Evolutionary conservation across 1,140 invertebrate species (phyloP), one percentile per base, ranked within the genome.

Genomic region (Bombus confusus): DNA sequence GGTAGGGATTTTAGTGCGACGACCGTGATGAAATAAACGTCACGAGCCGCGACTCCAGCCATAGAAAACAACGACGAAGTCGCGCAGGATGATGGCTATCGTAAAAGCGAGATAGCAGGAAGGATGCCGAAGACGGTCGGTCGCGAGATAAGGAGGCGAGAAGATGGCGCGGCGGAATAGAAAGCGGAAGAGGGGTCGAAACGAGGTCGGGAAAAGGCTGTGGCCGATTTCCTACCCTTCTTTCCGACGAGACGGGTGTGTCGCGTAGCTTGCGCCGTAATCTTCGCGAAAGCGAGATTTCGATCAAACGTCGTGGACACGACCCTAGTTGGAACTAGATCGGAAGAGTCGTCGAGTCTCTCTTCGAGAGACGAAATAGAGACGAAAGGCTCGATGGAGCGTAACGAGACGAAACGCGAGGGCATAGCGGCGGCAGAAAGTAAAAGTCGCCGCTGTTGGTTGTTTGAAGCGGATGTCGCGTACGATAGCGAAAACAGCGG

Each of bases 401-500:
- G 87, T 80, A 34, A 47, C 88, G 69, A 62, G 76, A 85, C 25
- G 66, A 78, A 52, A 88, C 83, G 68, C 68, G 75, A 85, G 76
- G 72, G 68, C 69, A 10, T 52, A 25, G 62, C 64, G 64, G 73
- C 86, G 86, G 62, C 75, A 85, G 85, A 89, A 89, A 89, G 87
- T 88, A 89, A 89, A 89, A 89, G 87, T 88, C 39, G 74, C 25
- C 39, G 74, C 25, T 28, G 47, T 15, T 25, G 69, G 72, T 80
- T 62, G 68, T 39, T 13, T 12, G 25, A 0, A 69, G 5, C 2
- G 34, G 69, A 83, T 62, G 68, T 62, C 59, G 71, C 13, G 82
- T 73, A 15, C 52, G 80, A 80, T 62, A 82, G 83, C 59, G 83
- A 83, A 80, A 74, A 86, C n/a, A 22, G 31, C 39, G 47, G 57